These are phyloP conservation scores for Pterocles orientalis DNA, from an alignment of 2,113 vertebrate genomes.

Conservation along the genomic window DNA sequence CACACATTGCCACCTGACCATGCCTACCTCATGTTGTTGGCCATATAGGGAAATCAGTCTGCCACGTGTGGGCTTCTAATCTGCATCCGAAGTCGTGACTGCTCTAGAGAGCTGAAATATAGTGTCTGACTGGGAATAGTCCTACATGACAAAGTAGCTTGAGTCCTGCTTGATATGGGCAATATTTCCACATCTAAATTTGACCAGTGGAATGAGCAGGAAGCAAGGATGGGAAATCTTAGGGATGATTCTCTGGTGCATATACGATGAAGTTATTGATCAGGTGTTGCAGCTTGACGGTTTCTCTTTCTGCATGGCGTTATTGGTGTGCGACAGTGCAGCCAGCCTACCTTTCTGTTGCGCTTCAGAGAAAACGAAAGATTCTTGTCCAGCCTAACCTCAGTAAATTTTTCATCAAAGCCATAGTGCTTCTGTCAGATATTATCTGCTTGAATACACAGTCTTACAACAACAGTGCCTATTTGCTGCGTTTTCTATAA, in stretches of 20 bases:
- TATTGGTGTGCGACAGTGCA: accelerated
- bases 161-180: background rate
- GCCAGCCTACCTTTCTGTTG: background rate
- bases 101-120: background rate
- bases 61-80: background rate
- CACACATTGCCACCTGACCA: background rate
- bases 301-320: background rate
- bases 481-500: background rate
- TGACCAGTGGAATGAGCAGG: background rate
- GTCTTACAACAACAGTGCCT: background rate
- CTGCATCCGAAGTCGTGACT: background rate
- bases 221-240: background rate
- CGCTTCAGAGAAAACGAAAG: background rate
- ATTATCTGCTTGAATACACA: background rate
- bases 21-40: accelerated
- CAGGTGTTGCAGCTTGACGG: background rate
- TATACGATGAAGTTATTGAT: background rate
- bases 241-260: background rate
- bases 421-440: background rate
- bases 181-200: background rate
- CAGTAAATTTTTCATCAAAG: conserved; percentile 2
- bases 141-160: accelerated
- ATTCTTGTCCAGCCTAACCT: background rate
- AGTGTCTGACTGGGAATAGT: background rate
- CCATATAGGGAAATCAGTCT: background rate